These are phyloP conservation scores for Encarsia formosa DNA, from an alignment of 2,888 invertebrate genomes.

Conservation along the genomic window DNA sequence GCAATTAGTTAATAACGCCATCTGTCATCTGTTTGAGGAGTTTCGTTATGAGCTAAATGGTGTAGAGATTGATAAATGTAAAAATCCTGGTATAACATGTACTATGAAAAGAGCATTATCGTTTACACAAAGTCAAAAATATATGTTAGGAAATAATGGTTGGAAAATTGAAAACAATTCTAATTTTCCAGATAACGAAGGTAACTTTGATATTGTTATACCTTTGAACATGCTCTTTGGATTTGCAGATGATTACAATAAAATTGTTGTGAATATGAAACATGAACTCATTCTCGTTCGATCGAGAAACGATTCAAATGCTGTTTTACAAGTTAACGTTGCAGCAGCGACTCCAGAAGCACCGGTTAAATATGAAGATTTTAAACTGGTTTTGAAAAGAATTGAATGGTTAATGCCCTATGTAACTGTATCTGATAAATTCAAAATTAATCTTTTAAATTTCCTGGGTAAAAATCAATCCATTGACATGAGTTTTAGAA, in stretches of 20 bases:
- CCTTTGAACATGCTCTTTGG: constrained; percentile 41
- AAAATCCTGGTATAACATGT: constrained; percentile 38
- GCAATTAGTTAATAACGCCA: constrained; percentile 31
- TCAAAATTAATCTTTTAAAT: constrained; percentile 27
- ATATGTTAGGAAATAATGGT: constrained; percentile 29
- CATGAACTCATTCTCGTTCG: constrained; percentile 34
- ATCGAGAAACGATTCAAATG: constrained; percentile 36
- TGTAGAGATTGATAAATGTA: constrained; percentile 35
- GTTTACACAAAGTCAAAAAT: neutral
- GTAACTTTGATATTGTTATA: constrained; percentile 37
- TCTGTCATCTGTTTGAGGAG: constrained; percentile 37
- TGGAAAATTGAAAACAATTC: constrained; percentile 28
- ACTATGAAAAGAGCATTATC: neutral
- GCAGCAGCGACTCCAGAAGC: constrained; percentile 22
- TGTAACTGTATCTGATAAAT: constrained; percentile 22
- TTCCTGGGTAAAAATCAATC: constrained; percentile 24
- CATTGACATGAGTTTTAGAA: constrained; percentile 36
- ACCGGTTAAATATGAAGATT: constrained; percentile 29
- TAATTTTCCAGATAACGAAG: constrained; percentile 21
- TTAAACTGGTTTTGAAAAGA: constrained; percentile 31
- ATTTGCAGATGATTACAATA: constrained; percentile 30
- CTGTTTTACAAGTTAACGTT: constrained; percentile 22
- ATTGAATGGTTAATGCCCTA: constrained; percentile 28
- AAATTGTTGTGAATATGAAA: constrained; percentile 23
- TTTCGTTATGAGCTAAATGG: constrained; percentile 42